These are phyloP conservation scores for Proterorhinus semilunaris DNA, from an alignment of 2,113 vertebrate genomes.

Conservation along the genomic window DNA sequence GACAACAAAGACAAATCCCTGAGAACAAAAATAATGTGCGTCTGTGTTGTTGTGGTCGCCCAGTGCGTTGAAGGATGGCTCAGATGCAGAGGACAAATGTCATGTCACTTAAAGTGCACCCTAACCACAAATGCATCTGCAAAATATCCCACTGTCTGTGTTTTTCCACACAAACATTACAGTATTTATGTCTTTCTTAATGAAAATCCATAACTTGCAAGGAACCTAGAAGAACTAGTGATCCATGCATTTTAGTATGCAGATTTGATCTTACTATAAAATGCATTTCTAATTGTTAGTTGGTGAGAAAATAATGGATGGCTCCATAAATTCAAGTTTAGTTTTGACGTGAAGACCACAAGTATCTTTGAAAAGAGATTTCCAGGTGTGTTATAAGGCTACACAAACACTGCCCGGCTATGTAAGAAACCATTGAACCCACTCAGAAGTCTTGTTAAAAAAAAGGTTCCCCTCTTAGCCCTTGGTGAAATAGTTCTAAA, in stretches of 20 bases:
- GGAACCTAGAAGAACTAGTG: no score
- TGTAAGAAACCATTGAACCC: constrained; percentile 24
- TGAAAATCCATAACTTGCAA: no score
- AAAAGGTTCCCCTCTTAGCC: constrained; percentile 21
- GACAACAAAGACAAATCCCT: constrained; percentile 30
- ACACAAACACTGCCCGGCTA: constrained; percentile 19
- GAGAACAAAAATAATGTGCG: constrained; percentile 7
- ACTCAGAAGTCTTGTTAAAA: constrained; percentile 3
- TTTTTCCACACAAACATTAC: no score
- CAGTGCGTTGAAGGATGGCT: no score
- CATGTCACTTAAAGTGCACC: no score
- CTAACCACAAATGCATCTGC: no score
- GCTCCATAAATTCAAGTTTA: background rate
- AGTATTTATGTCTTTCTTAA: no score
- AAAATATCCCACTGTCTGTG: no score
- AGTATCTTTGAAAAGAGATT: background rate
- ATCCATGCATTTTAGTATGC: no score
- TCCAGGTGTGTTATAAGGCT: background rate
- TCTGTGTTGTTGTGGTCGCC: background rate
- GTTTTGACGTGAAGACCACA: background rate
- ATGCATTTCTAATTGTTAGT: constrained; percentile 26
- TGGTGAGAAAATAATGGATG: background rate
- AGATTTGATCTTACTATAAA: background rate
- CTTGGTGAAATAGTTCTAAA: constrained; percentile 35
- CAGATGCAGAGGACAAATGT: no score